These are phyloP conservation scores for Drymonia ruficornis DNA, from an alignment of 2,888 invertebrate genomes.

Conservation along the genomic window DNA sequence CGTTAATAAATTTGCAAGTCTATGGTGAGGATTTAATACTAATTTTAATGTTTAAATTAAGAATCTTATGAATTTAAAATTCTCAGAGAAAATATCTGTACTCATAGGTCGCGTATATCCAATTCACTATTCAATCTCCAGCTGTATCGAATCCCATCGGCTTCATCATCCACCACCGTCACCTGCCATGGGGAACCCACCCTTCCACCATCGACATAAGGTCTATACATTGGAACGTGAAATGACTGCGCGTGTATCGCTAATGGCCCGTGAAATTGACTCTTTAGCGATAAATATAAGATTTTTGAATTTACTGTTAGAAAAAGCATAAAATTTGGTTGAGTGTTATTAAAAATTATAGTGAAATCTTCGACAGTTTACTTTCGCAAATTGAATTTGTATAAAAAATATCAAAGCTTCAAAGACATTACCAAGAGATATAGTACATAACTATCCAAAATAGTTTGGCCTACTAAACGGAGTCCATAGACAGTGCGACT, in stretches of 20 bases:
- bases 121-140: slow-evolving; percentile 40
- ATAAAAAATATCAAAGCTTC: too few species aligned
- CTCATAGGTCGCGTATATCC: slow-evolving; percentile 31
- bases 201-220: slow-evolving; percentile 18
- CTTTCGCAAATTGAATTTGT: background rate
- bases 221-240: slow-evolving; percentile 30
- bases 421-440: too few species aligned
- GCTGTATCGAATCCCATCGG: slow-evolving; percentile 47
- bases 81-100: slow-evolving; percentile 12
- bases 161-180: slow-evolving; percentile 29
- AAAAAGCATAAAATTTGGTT: slow-evolving; percentile 3
- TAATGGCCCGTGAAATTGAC: slow-evolving; percentile 73
- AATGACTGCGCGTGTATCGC: slow-evolving; percentile 60
- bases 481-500: too few species aligned
- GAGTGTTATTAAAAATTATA: background rate
- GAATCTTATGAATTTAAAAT: too few species aligned
- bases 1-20: too few species aligned
- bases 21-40: too few species aligned
- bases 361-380: background rate
- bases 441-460: too few species aligned
- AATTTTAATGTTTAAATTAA: too few species aligned
- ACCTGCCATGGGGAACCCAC: slow-evolving; percentile 18
- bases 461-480: too few species aligned
- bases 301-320: slow-evolving; percentile 34
- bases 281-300: slow-evolving; percentile 58